Evolutionary conservation across 2,113 vertebrate species (phyloP).

Genomic region (Pseudopodoces humilis): DNA sequence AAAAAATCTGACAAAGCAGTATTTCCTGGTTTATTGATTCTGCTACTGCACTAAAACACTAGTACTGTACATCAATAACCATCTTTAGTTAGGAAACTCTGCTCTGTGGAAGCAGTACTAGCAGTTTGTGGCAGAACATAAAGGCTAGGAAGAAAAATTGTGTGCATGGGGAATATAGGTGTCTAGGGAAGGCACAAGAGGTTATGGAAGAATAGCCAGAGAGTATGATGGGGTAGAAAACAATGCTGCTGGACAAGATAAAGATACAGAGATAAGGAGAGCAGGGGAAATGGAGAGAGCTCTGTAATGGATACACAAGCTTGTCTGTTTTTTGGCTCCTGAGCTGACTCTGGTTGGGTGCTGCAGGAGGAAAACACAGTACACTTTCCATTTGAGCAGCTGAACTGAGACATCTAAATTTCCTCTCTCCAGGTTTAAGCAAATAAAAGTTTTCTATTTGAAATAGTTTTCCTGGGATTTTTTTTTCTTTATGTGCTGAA

Average conservation of each 20-base stretch:
- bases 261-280: conserved; percentile 59
- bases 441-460: not conserved
- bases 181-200: conserved; percentile 72
- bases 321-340: not conserved
- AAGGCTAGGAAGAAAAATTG: conserved; percentile 79
- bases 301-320: not conserved
- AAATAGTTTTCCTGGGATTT: not conserved
- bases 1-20: conserved; percentile 82
- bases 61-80: conserved; percentile 84
- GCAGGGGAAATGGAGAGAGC: conserved; percentile 17
- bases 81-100: conserved; percentile 83
- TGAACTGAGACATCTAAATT: not conserved
- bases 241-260: conserved; percentile 65
- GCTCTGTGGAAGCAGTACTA: conserved; percentile 72
- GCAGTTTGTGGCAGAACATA: conserved; percentile 79
- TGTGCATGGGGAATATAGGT: conserved; percentile 77
- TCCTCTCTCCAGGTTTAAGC: not conserved
- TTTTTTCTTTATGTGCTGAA: not conserved
- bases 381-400: not conserved
- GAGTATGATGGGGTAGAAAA: conserved; percentile 67
- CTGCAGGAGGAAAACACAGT: not conserved
- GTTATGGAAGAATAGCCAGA: conserved; percentile 72
- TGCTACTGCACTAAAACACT: conserved; percentile 79
- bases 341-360: not conserved
- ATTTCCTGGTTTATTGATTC: conserved; percentile 86